Conservation (phyloP, 2,113 vertebrate genomes). For the Dromiciops gliroides region DNA sequence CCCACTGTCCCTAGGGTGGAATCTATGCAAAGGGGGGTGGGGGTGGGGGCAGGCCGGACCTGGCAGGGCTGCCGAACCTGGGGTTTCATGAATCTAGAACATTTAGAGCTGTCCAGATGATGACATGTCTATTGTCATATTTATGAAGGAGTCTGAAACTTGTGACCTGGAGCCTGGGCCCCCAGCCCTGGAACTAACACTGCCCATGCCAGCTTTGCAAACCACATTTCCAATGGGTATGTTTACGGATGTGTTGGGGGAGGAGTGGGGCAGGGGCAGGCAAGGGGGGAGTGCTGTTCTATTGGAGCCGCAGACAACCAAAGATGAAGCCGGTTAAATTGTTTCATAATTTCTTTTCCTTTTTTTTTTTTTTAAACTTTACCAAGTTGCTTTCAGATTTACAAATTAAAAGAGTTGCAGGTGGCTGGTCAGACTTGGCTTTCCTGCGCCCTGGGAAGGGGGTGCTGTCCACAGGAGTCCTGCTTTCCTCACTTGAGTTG, state of each 20-base stretch:
- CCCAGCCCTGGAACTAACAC: conserved; percentile 79
- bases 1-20: conserved; percentile 90
- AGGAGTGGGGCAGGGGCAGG: conserved; percentile 48
- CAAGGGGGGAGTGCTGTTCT: conserved; percentile 80
- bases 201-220: conserved; percentile 79
- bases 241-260: conserved; percentile 82
- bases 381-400: conserved; percentile 86
- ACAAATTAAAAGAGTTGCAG: conserved; percentile 84
- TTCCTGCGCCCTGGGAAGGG: conserved; percentile 7
- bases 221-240: conserved; percentile 79
- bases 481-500: neutral
- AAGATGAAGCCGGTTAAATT: conserved; percentile 88
- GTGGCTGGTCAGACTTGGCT: conserved; percentile 55
- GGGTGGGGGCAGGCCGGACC: conserved; percentile 34
- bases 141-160: conserved; percentile 94
- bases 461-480: neutral
- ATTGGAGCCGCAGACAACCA: conserved; percentile 86
- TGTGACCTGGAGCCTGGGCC: conserved; percentile 85
- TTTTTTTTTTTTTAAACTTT: conserved; percentile 84
- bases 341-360: conserved; percentile 86
- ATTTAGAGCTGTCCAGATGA: conserved; percentile 86
- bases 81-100: conserved; percentile 76
- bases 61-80: conserved; percentile 84
- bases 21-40: conserved; percentile 92
- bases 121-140: conserved; percentile 93